Evolutionary conservation across 2,888 invertebrate genomes (phyloP).

Genomic region (Flexamia atlantica): DNA sequence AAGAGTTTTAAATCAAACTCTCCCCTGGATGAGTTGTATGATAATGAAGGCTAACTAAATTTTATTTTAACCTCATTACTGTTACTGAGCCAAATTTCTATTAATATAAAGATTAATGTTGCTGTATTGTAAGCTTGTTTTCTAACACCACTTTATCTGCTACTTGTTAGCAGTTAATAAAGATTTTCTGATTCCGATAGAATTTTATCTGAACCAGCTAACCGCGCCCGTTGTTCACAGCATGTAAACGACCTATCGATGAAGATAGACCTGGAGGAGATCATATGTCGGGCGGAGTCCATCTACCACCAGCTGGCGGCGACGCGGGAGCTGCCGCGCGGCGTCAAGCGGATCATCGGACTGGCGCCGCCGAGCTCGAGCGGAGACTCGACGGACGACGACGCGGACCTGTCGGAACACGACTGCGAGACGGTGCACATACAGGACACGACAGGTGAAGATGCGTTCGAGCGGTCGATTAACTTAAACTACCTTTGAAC

Average conservation of each 20-base stretch:
- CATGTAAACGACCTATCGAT: constrained; percentile 97
- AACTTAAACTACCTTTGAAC: constrained; percentile 76
- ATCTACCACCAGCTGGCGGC: constrained; percentile 93
- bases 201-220: neutral
- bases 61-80: too few species aligned
- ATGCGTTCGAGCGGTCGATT: constrained; percentile 79
- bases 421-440: constrained; percentile 71
- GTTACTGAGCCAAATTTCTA: too few species aligned
- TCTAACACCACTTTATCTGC: too few species aligned
- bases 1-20: too few species aligned
- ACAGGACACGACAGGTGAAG: constrained; percentile 77
- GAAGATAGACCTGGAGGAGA: constrained; percentile 89
- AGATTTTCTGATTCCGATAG: too few species aligned
- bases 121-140: too few species aligned
- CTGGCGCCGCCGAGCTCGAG: constrained; percentile 73
- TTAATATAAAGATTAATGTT: too few species aligned
- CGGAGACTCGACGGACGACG: constrained; percentile 65
- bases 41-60: too few species aligned
- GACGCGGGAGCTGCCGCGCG: constrained; percentile 82
- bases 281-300: constrained; percentile 92
- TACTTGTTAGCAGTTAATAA: too few species aligned
- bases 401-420: constrained; percentile 68
- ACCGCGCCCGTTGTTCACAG: constrained; percentile 77
- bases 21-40: too few species aligned
- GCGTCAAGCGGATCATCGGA: constrained; percentile 85